Percentiles rank a stretch among this genome's conserved stretches.
Conservation (phyloP, 2,113 vertebrate genomes). For the Salvelinus alpinus region DNA sequence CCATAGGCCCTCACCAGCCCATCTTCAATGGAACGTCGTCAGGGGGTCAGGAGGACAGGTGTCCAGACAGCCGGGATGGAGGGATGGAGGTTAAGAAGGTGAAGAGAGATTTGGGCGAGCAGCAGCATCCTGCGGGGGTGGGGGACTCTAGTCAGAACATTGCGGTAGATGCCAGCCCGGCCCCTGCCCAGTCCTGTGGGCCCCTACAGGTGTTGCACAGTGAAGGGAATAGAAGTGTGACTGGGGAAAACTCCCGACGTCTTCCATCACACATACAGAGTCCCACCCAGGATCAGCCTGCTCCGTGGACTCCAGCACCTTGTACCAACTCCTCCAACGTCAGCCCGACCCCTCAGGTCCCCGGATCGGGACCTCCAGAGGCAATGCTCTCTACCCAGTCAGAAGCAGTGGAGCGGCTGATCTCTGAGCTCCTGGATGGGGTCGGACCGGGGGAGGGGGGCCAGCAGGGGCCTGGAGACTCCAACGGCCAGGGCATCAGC, state of each 20-base stretch:
- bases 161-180: neutral
- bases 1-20: conserved; percentile 9
- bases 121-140: conserved; percentile 49
- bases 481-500: conserved; percentile 73
- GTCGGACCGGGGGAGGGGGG: conserved; percentile 45
- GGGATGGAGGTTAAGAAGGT: conserved; percentile 81
- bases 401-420: conserved; percentile 77
- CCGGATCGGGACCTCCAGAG: conserved; percentile 42
- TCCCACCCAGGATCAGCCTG: conserved; percentile 27
- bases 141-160: conserved; percentile 64
- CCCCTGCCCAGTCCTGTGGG: conserved; percentile 29
- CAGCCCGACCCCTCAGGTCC: conserved; percentile 4
- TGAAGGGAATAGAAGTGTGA: conserved; percentile 22
- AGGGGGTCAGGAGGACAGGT: conserved; percentile 54
- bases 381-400: conserved; percentile 13
- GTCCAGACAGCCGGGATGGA: conserved; percentile 65
- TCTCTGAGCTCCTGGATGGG: conserved; percentile 80
- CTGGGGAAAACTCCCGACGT: neutral
- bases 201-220: conserved; percentile 21
- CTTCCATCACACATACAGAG: conserved; percentile 28
- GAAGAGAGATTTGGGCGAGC: conserved; percentile 71
- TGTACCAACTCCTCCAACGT: conserved; percentile 9
- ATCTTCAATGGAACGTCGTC: conserved; percentile 48
- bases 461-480: conserved; percentile 47
- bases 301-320: conserved; percentile 20